Evolutionary conservation across 2,797 vertebrate species (phyloP), one percentile per base, ranked within the genome.

Genomic region (Synaphobranchus kaupii): DNA sequence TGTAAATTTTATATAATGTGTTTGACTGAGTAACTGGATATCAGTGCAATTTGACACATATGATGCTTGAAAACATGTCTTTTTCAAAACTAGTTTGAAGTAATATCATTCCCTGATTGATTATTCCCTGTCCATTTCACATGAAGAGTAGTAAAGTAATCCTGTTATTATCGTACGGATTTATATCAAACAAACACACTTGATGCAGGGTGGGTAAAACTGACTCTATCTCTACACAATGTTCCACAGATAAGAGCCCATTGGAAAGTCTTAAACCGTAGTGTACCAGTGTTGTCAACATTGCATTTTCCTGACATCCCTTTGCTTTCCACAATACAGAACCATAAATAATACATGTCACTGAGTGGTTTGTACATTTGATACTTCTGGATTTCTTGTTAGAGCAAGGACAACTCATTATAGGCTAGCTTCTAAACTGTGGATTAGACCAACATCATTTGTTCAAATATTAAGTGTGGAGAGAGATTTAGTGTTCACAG

Each of bases 1-100:
- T 86, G 20, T 80, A 80, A 31, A 63, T 86, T 86, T 50, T 87
- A 34, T 85, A 47, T 44, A 52, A 76, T 84, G 52, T 84, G 54
- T 87, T 87, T 17, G 34, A 84, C 25, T 71, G 66, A 71, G 20
- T 84, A 39, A 20, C 4, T 44, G 50, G 68, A 34, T 22, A 22
- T 13, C 20, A 1, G 4, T n/a, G 52, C 7, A 5, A 48, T 48
- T 80, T 44, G 1, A 4, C 73, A 76, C 76, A 50, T 17, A 76
- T 20, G 10, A 34, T 71, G 34, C 39, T 20, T 39, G 71, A 76
- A 39, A 39, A 48, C 44, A 48, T 25, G 1, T 25, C 76, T 39
- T 76, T 39, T 39, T 39, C 39, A 39, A 39, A 15, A 39, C 71
- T 39, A 76, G 3, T 76, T 76, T 73, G 9, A 73, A 15, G 13